These are phyloP conservation scores for Microtus oregoni DNA, from an alignment of 2,113 vertebrate genomes.

Conservation along the genomic window DNA sequence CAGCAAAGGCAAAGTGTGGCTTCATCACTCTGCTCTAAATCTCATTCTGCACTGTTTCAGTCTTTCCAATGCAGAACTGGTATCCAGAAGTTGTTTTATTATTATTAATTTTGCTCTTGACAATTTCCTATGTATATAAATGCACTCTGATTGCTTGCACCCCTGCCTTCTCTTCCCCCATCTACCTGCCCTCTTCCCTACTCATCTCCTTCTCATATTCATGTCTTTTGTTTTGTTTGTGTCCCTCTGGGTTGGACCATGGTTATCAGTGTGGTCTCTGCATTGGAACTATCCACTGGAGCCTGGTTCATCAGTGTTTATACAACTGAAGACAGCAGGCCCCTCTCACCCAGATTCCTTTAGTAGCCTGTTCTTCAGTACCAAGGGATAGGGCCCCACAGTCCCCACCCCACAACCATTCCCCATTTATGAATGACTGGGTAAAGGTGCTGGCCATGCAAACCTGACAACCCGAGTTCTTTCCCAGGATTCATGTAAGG, in stretches of 20 bases:
- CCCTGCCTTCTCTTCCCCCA: neutral
- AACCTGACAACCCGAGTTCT: neutral
- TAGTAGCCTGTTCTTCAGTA: neutral
- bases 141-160: neutral
- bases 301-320: neutral
- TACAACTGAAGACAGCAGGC: neutral
- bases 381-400: neutral
- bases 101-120: neutral
- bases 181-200: neutral
- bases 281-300: neutral
- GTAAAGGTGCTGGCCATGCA: neutral
- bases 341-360: neutral
- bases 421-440: neutral
- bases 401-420: neutral
- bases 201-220: neutral
- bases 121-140: neutral
- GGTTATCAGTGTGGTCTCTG: neutral
- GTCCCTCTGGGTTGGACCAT: neutral
- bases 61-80: neutral
- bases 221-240: neutral
- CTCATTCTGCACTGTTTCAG: conserved; percentile 3
- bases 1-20: neutral
- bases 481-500: neutral
- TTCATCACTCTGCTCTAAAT: conserved; percentile 35
- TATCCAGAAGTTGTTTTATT: neutral